phyloP scores from a whole-genome alignment of 2,113 vertebrate genomes.

The Felis chaus region DNA sequence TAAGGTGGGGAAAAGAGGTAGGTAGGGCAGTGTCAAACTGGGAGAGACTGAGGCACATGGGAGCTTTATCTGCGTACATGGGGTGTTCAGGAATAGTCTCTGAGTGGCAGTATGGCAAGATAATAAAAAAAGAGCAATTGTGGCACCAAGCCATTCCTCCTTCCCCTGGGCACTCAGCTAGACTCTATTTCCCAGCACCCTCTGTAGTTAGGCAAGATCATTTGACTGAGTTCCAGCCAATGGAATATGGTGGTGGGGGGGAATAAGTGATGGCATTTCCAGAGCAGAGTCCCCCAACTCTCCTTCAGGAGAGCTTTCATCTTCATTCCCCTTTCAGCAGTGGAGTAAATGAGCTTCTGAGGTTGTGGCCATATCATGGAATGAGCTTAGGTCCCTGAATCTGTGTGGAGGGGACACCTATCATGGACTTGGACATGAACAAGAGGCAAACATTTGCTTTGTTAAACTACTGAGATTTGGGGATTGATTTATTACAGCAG shows the following conservation, averaged over 20 bases:
- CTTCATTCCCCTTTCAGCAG: not conserved
- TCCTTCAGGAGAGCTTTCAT: not conserved
- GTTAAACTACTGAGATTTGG: not conserved
- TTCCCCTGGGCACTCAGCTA: not conserved
- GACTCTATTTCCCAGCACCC: constrained; percentile 17
- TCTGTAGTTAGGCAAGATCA: not conserved
- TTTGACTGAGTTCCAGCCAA: not conserved
- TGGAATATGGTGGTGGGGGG: not conserved
- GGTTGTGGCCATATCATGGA: not conserved
- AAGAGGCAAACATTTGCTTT: not conserved
- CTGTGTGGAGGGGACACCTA: not conserved
- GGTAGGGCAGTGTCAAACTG: not conserved
- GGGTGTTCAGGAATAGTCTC: not conserved
- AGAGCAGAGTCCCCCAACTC: not conserved
- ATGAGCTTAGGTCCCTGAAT: not conserved
- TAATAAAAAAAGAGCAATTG: not conserved
- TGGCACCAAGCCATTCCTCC: not conserved
- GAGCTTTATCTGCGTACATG: not conserved
- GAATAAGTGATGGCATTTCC: not conserved
- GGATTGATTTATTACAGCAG: not conserved
- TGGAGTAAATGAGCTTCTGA: not conserved
- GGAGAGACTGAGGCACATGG: not conserved
- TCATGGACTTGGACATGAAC: not conserved
- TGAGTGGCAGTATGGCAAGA: not conserved
- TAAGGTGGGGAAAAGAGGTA: not conserved